phyloP scores from a whole-genome alignment of 2,888 invertebrate species.

The Tinea pellionella region DNA sequence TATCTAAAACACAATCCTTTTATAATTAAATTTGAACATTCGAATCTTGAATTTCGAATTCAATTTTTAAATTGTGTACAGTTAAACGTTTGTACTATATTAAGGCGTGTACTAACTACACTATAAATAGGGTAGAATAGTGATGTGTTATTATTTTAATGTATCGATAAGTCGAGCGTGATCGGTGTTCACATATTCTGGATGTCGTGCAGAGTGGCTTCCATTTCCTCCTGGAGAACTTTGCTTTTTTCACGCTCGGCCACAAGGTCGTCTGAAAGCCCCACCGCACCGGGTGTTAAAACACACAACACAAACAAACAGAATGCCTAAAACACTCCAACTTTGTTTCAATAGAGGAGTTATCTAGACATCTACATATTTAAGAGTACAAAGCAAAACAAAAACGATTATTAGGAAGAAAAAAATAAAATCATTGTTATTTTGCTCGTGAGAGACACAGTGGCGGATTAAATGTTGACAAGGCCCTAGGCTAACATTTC shows the following conservation, averaged over 20 bases:
- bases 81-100: not conserved
- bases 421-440: not conserved
- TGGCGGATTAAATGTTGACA: too few species aligned
- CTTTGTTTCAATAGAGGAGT: not conserved
- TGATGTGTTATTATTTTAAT: not conserved
- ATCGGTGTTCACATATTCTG: slow-evolving; percentile 91
- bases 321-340: slow-evolving; percentile 2
- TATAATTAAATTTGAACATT: not conserved
- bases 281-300: slow-evolving; percentile 54
- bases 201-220: slow-evolving; percentile 98
- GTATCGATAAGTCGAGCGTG: not conserved
- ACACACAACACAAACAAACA: slow-evolving; percentile 34
- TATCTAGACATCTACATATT: not conserved
- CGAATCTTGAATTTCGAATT: not conserved
- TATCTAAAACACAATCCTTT: not conserved
- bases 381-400: slow-evolving; percentile 21
- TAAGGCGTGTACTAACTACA: not conserved
- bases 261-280: slow-evolving; percentile 92
- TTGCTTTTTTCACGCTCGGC: slow-evolving; percentile 96
- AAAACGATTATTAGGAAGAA: not conserved
- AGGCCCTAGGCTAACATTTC: too few species aligned
- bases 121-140: not conserved
- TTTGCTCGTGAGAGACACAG: too few species aligned
- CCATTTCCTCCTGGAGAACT: slow-evolving; percentile 97
- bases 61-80: not conserved